Percentiles rank a stretch among this genome's conserved stretches.
phyloP scores from a whole-genome alignment of 2,888 invertebrate species.

The Caenorhabditis uteleia region DNA sequence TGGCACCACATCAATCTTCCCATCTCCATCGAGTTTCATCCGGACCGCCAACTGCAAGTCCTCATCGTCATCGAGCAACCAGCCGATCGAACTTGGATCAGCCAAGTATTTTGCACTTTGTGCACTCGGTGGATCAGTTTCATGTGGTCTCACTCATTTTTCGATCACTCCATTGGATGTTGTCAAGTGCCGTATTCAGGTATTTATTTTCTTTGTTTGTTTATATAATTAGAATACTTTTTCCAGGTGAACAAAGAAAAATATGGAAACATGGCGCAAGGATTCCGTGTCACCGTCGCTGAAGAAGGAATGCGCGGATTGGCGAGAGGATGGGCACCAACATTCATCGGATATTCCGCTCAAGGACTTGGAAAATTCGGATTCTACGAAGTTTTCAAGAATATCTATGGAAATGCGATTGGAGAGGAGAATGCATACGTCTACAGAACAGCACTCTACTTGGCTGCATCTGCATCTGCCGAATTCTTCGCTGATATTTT shows the following conservation, averaged over 20 bases:
- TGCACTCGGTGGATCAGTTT: constrained; percentile 85
- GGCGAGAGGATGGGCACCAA: constrained; percentile 90
- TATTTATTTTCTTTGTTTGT: constrained; percentile 68
- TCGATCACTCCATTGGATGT: constrained; percentile 89
- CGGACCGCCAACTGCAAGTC: constrained; percentile 4
- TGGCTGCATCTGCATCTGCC: constrained; percentile 90
- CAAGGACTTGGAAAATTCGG: constrained; percentile 93
- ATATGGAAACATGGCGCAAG: constrained; percentile 83
- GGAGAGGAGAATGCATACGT: constrained; percentile 74
- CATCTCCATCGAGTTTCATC: background rate
- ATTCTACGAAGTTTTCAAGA: constrained; percentile 90
- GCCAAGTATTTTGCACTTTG: constrained; percentile 86
- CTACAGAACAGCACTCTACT: constrained; percentile 78
- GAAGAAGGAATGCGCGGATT: constrained; percentile 83
- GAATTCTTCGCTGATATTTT: constrained; percentile 97
- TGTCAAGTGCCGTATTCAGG: constrained; percentile 90
- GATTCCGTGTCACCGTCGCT: constrained; percentile 80
- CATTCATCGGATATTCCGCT: constrained; percentile 90
- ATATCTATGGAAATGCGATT: constrained; percentile 80
- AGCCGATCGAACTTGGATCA: constrained; percentile 75
- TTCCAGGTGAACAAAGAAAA: constrained; percentile 82
- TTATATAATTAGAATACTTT: background rate
- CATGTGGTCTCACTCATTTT: constrained; percentile 84
- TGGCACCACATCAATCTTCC: background rate
- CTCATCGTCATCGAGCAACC: background rate